phyloP scores from a whole-genome alignment of 2,888 invertebrate genomes.

The Lepas anatifera region DNA sequence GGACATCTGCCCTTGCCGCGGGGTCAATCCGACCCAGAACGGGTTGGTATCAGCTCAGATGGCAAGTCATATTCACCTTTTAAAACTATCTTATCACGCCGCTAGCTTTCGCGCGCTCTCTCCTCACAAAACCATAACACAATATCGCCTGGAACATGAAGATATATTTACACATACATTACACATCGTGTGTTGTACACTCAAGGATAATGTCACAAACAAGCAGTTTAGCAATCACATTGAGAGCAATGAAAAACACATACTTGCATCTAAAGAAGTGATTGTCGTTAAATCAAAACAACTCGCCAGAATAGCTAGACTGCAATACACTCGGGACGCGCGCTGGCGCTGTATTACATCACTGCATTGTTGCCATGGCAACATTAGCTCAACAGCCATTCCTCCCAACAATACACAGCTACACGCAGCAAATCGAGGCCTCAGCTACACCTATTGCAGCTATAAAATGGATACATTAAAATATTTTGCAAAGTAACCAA shows the following conservation, averaged over 20 bases:
- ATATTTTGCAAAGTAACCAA: background rate
- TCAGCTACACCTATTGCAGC: constrained; percentile 6
- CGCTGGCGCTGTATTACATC: too few species aligned
- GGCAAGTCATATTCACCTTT: too few species aligned
- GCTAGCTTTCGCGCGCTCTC: too few species aligned
- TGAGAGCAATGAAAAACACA: constrained; percentile 7
- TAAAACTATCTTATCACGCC: too few species aligned
- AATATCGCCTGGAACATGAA: background rate
- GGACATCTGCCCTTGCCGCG: too few species aligned
- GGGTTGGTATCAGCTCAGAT: too few species aligned
- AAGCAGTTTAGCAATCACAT: constrained; percentile 12
- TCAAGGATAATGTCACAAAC: constrained; percentile 11
- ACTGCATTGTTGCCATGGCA: too few species aligned
- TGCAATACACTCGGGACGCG: too few species aligned
- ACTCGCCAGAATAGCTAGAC: background rate
- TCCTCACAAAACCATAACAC: background rate
- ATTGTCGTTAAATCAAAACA: constrained; percentile 10
- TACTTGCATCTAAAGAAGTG: background rate
- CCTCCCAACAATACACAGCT: background rate
- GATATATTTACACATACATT: constrained; percentile 11
- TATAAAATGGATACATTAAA: constrained; percentile 11
- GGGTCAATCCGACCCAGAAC: too few species aligned
- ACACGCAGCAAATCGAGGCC: background rate
- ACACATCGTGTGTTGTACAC: constrained; percentile 9
- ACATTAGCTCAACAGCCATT: too few species aligned